Evolutionary conservation across 2,888 invertebrate species (phyloP), one percentile per base, ranked within the genome.

Genomic region (Eupeodes latifasciatus): DNA sequence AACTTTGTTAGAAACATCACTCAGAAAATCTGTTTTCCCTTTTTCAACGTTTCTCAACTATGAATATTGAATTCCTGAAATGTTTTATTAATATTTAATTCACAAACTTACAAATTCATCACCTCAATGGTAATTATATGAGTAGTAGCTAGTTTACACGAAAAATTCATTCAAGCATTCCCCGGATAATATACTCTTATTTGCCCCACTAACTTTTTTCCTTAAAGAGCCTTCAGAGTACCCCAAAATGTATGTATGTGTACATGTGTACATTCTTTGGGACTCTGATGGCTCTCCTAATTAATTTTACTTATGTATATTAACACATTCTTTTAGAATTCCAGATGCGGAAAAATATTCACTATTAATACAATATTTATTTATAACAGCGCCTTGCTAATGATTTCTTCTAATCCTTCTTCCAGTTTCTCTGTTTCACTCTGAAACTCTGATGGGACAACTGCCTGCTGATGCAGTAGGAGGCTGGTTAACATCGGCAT

Each of bases 381-480:
- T 81, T 81, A 85, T 82, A 59, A 55, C 78, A 83, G 14, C 59
- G 53, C 59, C 40, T 69, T 72, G 59, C 76, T 84, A 84, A 87
- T 87, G 87, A 76, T 80, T 84, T 87, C 80, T 74, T 83, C 67
- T 74, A 77, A 84, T 87, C 74, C 67, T 83, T 76, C 83, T 72
- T 62, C 53, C 19, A 12, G 5, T 40, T 40, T 40, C 9, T 40
- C 62, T 2, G 14, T 14, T 44, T 19, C 5, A n/a, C n/a, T 5
- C 40, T 19, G 19, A 14, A 16, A 66, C 47, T 4, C 40, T 40
- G 40, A 7, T 27, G 27, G 40, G 40, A 40, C 40, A 40, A 7
- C 9, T 40, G 40, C 40, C 40, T 40, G 40, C 40, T 40, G 40
- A 40, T 40, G 40, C 40, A 40, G 40, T 40, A 40, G 40, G 40